Percentiles rank a stretch among this genome's conserved stretches.
These are phyloP conservation scores for Homarus gammarus DNA, from an alignment of 2,888 invertebrate species.

Conservation along the genomic window DNA sequence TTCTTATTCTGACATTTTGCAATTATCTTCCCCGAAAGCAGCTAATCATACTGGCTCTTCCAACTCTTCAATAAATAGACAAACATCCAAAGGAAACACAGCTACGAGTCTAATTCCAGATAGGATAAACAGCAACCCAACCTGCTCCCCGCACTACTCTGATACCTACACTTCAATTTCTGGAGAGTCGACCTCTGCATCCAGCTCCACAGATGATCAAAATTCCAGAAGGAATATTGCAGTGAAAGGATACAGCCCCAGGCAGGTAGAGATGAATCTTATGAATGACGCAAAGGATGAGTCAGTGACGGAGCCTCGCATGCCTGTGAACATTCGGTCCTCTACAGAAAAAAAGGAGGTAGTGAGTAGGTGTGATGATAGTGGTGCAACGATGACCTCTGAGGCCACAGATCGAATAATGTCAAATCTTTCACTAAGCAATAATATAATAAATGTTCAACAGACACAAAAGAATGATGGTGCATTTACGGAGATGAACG, in stretches of 20 bases:
- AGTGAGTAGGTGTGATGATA: background rate
- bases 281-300: too few relatives aligned
- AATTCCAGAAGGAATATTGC: too few relatives aligned
- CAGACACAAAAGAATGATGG: background rate
- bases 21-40: background rate
- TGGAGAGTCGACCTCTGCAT: background rate
- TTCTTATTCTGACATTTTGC: background rate
- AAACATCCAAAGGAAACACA: background rate
- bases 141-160: background rate
- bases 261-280: too few relatives aligned
- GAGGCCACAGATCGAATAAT: background rate
- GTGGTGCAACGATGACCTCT: background rate
- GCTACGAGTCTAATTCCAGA: background rate
- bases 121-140: background rate
- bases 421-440: background rate
- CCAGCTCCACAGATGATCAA: background rate
- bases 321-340: background rate
- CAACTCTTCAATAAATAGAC: background rate
- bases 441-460: background rate
- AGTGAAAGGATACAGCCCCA: background rate
- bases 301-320: too few relatives aligned
- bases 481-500: background rate
- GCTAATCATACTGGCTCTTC: background rate
- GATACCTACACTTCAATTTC: background rate
- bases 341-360: background rate